Evolutionary conservation across 1,140 invertebrate species (phyloP).

Genomic region (Proctacanthus coquilletti): DNA sequence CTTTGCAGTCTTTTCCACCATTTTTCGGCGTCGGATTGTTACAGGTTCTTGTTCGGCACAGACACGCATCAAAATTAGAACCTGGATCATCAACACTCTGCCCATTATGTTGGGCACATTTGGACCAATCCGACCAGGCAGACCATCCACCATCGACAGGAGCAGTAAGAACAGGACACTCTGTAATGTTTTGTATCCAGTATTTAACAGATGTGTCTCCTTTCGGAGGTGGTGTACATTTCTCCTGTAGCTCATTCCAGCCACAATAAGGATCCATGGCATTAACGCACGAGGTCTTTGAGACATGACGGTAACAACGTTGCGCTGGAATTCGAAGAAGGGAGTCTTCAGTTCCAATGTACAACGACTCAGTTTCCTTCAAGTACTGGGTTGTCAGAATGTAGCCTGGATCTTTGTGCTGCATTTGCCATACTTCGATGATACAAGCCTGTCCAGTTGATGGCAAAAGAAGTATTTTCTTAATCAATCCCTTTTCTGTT

Average conservation of each 20-base stretch:
- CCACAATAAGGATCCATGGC: slow-evolving; percentile 89
- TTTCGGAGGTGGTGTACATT: slow-evolving; percentile 50
- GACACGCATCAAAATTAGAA: slow-evolving; percentile 42
- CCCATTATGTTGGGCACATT: slow-evolving; percentile 38
- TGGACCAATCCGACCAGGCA: slow-evolving; percentile 51
- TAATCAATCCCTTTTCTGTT: slow-evolving; percentile 54
- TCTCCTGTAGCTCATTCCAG: slow-evolving; percentile 62
- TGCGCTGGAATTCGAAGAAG: slow-evolving; percentile 58
- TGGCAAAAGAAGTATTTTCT: slow-evolving; percentile 66
- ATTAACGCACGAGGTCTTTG: slow-evolving; percentile 54
- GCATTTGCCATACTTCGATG: slow-evolving; percentile 68
- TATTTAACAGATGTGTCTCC: slow-evolving; percentile 41
- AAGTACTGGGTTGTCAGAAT: slow-evolving; percentile 61
- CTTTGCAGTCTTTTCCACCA: slow-evolving; percentile 50
- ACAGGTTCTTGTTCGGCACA: slow-evolving; percentile 61
- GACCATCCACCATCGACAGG: slow-evolving; percentile 65
- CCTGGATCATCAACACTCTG: slow-evolving; percentile 12
- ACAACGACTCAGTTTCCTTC: slow-evolving; percentile 66
- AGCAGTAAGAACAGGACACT: slow-evolving; percentile 43
- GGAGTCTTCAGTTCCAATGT: slow-evolving; percentile 56
- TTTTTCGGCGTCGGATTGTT: slow-evolving; percentile 67
- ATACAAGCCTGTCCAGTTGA: slow-evolving; percentile 56
- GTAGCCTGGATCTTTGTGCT: slow-evolving; percentile 36
- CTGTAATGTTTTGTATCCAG: slow-evolving; percentile 55
- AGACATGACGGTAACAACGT: slow-evolving; percentile 58